Conservation (phyloP, 2,888 invertebrate species). For the Oscheius sp. region DNA sequence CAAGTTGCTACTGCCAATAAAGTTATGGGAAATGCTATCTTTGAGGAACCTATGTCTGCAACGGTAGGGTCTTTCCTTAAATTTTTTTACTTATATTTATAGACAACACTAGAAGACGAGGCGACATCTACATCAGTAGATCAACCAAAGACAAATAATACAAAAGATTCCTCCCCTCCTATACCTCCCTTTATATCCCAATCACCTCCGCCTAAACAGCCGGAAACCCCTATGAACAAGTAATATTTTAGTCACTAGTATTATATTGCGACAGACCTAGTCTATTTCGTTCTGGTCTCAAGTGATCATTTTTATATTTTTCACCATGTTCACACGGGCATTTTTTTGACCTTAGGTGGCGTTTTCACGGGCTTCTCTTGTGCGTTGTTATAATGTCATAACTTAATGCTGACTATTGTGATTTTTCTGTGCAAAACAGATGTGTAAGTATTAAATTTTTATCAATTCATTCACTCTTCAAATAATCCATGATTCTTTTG, state of each 20-base stretch:
- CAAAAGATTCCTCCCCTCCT: background rate
- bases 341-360: slow-evolving; percentile 25
- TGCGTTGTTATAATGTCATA: slow-evolving; percentile 15
- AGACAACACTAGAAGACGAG: background rate
- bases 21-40: slow-evolving; percentile 1
- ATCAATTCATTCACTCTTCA: slow-evolving; percentile 8
- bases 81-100: background rate
- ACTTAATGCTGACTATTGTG: slow-evolving; percentile 4
- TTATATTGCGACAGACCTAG: background rate
- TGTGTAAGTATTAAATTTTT: slow-evolving; percentile 14
- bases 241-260: background rate
- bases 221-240: slow-evolving; percentile 22
- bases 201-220: slow-evolving; percentile 2
- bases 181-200: slow-evolving; percentile 13
- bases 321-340: slow-evolving; percentile 19
- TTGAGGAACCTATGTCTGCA: slow-evolving; percentile 26
- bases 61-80: slow-evolving; percentile 3
- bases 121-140: background rate
- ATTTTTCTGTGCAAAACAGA: slow-evolving; percentile 24
- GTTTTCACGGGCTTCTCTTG: slow-evolving; percentile 21
- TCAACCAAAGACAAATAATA: background rate
- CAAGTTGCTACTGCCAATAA: slow-evolving; percentile 17
- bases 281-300: background rate
- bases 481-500: slow-evolving; percentile 16
- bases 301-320: background rate